A percentile compares a stretch with the other conserved stretches of the same genome.
Conservation (phyloP, 2,888 invertebrate genomes). For the Dasypolia templi region DNA sequence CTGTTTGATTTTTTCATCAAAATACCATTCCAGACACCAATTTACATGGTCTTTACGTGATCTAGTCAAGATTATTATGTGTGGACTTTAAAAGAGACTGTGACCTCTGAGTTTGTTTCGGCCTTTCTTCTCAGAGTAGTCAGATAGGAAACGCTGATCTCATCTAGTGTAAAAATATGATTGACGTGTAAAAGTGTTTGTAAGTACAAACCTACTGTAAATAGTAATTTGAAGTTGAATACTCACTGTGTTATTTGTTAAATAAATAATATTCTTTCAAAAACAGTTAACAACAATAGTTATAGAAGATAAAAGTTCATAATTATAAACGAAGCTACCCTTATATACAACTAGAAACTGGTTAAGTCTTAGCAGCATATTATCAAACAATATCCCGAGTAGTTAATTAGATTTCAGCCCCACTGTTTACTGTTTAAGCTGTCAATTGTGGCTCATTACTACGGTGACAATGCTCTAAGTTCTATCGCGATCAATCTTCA, state of each 20-base stretch:
- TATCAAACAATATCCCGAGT: conserved; percentile 6
- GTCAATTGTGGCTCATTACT: conserved; percentile 32
- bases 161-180: no score
- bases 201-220: no score
- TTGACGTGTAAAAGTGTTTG: no score
- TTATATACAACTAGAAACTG: neutral
- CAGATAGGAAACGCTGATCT: no score
- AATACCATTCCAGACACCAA: no score
- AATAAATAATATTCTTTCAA: neutral
- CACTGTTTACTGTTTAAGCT: conserved; percentile 25
- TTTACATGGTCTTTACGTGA: no score
- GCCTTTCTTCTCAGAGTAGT: no score
- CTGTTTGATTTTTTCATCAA: no score
- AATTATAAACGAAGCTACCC: neutral
- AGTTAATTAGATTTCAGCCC: conserved; percentile 46
- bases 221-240: neutral
- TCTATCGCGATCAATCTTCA: conserved; percentile 43
- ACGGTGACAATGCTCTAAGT: conserved; percentile 37
- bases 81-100: no score
- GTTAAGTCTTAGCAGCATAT: neutral
- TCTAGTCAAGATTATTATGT: no score
- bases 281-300: neutral
- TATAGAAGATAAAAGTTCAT: neutral
- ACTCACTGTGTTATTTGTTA: neutral
- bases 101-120: no score